Percentiles rank a stretch among this genome's conserved stretches.
These are phyloP conservation scores for Trissolcus basalis DNA, from an alignment of 1,140 invertebrate genomes.

Conservation along the genomic window DNA sequence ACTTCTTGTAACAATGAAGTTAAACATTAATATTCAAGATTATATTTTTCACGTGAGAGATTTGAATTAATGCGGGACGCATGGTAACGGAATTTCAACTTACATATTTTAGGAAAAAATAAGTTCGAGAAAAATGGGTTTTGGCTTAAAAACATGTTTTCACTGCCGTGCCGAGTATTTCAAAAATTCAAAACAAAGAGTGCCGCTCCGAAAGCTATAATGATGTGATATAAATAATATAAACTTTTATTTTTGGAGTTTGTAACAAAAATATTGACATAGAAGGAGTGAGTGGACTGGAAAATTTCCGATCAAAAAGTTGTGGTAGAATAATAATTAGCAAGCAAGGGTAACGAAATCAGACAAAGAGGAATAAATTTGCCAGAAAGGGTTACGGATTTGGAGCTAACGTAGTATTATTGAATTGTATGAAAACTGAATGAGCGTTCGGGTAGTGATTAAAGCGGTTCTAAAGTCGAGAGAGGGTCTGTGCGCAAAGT, in stretches of 20 bases:
- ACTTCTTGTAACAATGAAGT: too few species aligned
- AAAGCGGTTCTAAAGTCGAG: slow-evolving; percentile 65
- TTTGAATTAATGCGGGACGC: too few species aligned
- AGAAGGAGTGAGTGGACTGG: background rate
- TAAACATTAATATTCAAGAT: too few species aligned
- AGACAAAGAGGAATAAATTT: slow-evolving; percentile 69
- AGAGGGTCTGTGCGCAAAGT: slow-evolving; percentile 54
- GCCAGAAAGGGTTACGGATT: slow-evolving; percentile 46
- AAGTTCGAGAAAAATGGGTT: too few species aligned
- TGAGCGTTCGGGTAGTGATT: slow-evolving; percentile 72
- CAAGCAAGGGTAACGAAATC: slow-evolving; percentile 56
- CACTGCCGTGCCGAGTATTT: too few species aligned
- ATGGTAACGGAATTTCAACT: too few species aligned
- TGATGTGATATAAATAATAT: too few species aligned
- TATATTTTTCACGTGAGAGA: too few species aligned
- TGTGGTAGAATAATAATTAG: slow-evolving; percentile 36
- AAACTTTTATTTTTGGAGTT: background rate
- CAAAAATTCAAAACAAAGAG: too few species aligned
- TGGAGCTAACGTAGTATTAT: slow-evolving; percentile 63
- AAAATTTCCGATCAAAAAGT: slow-evolving; percentile 17
- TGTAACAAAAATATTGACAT: background rate
- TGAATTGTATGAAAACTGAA: slow-evolving; percentile 68
- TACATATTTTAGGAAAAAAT: too few species aligned
- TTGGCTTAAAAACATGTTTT: too few species aligned
- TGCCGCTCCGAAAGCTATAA: too few species aligned